phyloP scores from a whole-genome alignment of 1,140 invertebrate genomes.

The Nymphalis io region DNA sequence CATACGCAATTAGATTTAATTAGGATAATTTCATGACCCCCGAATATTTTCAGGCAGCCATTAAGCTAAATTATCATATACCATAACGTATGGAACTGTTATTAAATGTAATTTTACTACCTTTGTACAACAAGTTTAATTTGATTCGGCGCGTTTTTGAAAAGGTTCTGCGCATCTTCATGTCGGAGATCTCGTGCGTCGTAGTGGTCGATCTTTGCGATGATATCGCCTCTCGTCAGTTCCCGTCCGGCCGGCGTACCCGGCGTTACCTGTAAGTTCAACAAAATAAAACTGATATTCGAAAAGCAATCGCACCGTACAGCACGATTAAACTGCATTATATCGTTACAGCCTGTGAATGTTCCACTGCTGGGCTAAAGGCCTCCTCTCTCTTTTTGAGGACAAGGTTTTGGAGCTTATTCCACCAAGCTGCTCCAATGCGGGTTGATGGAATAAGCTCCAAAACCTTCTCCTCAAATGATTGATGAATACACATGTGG shows the following conservation, averaged over 20 bases:
- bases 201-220: slow-evolving; percentile 93
- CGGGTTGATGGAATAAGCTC: too few species aligned
- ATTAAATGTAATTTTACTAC: slow-evolving; percentile 60
- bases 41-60: too few species aligned
- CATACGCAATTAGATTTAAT: background rate
- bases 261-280: slow-evolving; percentile 81
- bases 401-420: too few species aligned
- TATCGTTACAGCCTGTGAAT: too few species aligned
- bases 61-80: too few species aligned
- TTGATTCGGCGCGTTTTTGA: slow-evolving; percentile 88
- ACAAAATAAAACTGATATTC: background rate
- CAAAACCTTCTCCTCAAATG: too few species aligned
- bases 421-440: too few species aligned
- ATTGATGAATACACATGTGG: too few species aligned
- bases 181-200: slow-evolving; percentile 92
- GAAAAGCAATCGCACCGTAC: background rate
- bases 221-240: slow-evolving; percentile 92
- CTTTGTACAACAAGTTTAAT: slow-evolving; percentile 85
- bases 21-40: background rate
- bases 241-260: slow-evolving; percentile 90
- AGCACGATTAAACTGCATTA: too few species aligned
- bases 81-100: background rate
- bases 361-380: too few species aligned
- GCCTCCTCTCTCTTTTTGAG: too few species aligned
- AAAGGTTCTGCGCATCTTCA: slow-evolving; percentile 93